Conservation (phyloP, 1,140 invertebrate species). For the Propsilocerus akamusi region DNA sequence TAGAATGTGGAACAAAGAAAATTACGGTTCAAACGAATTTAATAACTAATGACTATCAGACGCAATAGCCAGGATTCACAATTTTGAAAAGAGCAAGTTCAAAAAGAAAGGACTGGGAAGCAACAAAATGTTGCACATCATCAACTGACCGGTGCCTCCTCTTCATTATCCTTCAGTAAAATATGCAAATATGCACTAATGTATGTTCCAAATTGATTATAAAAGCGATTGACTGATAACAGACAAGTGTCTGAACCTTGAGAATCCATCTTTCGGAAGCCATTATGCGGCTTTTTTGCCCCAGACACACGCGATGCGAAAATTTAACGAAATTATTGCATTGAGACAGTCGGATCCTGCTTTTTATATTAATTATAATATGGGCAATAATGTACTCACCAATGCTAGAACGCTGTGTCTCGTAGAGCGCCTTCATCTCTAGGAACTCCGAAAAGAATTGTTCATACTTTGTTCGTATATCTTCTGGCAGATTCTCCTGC, state of each 20-base stretch:
- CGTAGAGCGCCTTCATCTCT: conserved; percentile 45
- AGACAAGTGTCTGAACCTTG: not conserved
- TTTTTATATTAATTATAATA: too few relatives aligned
- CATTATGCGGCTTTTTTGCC: conserved; percentile 5
- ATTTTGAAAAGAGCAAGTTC: conserved; percentile 6
- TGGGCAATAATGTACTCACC: conserved; percentile 34
- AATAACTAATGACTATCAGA: too few relatives aligned
- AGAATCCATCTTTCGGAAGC: conserved; percentile 6
- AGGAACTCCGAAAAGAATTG: conserved; percentile 45
- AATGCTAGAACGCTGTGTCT: conserved; percentile 35
- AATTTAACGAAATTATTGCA: conserved; percentile 12
- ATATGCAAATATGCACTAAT: too few relatives aligned
- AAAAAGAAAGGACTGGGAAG: conserved; percentile 6
- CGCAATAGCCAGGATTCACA: too few relatives aligned
- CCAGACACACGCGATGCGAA: not conserved
- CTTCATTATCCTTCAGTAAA: too few relatives aligned
- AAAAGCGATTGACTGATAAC: too few relatives aligned
- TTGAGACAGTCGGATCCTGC: conserved; percentile 5
- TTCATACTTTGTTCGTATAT: conserved; percentile 32
- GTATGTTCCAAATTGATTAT: too few relatives aligned
- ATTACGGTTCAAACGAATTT: too few relatives aligned
- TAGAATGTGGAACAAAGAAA: too few relatives aligned
- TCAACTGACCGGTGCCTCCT: too few relatives aligned
- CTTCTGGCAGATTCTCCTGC: conserved; percentile 14
- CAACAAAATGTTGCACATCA: conserved; percentile 4